phyloP scores from a whole-genome alignment of 1,140 invertebrate genomes.

The Diplogasteroides magnus region DNA sequence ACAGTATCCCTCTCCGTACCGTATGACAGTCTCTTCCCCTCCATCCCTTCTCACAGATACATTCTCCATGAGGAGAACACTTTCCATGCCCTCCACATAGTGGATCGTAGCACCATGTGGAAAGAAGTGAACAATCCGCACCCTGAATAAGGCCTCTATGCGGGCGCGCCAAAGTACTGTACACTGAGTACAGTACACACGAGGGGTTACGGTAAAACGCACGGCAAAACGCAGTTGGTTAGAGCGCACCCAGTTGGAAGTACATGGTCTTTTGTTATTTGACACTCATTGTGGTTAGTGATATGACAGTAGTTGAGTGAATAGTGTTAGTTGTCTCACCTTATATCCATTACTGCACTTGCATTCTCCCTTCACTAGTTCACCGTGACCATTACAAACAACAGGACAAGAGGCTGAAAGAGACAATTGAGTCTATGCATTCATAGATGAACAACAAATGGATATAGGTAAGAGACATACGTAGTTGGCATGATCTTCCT shows the following conservation, averaged over 20 bases:
- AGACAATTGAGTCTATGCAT: too few species aligned
- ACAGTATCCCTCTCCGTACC: background rate
- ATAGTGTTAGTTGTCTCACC: constrained; percentile 62
- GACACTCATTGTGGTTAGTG: background rate
- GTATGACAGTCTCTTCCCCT: constrained; percentile 32
- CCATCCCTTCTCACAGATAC: constrained; percentile 80
- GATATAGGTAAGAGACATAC: constrained; percentile 64
- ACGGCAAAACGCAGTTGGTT: too few species aligned
- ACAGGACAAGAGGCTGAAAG: constrained; percentile 81
- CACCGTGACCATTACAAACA: constrained; percentile 88
- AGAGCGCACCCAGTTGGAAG: background rate
- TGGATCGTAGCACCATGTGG: constrained; percentile 73
- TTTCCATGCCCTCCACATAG: constrained; percentile 86
- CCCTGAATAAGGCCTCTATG: background rate
- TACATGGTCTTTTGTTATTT: background rate
- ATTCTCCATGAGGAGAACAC: constrained; percentile 86
- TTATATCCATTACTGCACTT: constrained; percentile 95
- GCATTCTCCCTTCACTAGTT: constrained; percentile 88
- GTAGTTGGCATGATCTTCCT: constrained; percentile 91
- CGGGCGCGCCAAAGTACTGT: background rate
- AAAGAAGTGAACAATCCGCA: constrained; percentile 78
- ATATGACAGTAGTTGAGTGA: too few species aligned
- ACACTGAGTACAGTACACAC: too few species aligned
- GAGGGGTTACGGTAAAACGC: too few species aligned
- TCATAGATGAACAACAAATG: background rate